Base-by-base conservation (phyloP, 2,888 invertebrate genomes). In the Scaptomyza cyrtandrae region DNA sequence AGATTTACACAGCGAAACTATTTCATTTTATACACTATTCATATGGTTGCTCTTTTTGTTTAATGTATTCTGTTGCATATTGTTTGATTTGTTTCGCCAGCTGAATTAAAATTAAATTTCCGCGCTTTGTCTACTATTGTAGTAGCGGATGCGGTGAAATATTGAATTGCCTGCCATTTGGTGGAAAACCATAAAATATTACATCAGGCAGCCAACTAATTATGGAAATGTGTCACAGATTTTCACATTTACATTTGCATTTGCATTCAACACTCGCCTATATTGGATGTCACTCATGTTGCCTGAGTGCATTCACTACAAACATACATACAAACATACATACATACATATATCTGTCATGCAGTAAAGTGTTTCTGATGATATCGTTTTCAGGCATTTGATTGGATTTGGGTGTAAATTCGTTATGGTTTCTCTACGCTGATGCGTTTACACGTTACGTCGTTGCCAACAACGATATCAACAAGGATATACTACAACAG, bases 321-420 rank as follows among this genome's bases (percentile, higher is more conserved):
- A 33, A 16, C 2, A 48, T 11, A 14, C 6, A 14, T 11, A 31
- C 14, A 10, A 2, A 33, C 13, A 16, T 5, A 7, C 11, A 19
- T 13, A n/a, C n/a, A n/a, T n/a, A 9, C 16, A n/a, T n/a, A 0
- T 35, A 65, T 66, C 10, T 29, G 33, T 19, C 62, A 74, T 53
- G 53, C 50, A 27, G 53, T 45, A 59, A 60, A 55, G 60, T 57
- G 65, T 61, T 76, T 78, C 24, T 56, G 64, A 59, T 63, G 65
- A 71, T 80, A 87, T 81, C 76, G 70, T 55, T 72, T 74, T 69
- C 64, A 88, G 71, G 78, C 70, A 75, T 75, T 57, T 86, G 79
- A 83, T 83, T 88, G 83, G 70, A 78, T 85, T 85, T 78, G 54
- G 63, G 50, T 56, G 65, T 87, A 87, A 82, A 78, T 81, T 81